phyloP scores from a whole-genome alignment of 1,140 invertebrate genomes.

The Conus ventricosus region DNA sequence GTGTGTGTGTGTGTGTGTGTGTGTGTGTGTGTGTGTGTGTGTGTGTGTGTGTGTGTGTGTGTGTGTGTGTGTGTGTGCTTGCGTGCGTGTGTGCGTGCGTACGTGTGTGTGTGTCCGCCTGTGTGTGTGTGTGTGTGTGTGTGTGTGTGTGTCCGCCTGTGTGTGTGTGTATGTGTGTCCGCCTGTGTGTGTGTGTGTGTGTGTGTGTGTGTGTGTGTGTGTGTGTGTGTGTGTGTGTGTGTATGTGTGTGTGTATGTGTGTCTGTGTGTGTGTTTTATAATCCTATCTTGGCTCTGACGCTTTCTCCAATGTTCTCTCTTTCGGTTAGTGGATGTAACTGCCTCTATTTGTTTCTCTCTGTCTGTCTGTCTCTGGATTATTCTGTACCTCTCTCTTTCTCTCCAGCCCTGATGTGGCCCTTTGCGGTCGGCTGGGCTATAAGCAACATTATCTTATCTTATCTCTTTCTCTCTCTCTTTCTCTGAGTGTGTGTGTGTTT shows the following conservation, averaged over 20 bases:
- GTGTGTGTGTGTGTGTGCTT: conserved; percentile 8
- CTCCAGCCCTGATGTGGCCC: no score
- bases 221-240: neutral
- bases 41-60: conserved; percentile 17
- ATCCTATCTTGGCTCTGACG: neutral
- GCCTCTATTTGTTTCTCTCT: neutral
- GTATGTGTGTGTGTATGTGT: neutral
- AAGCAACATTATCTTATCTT: no score
- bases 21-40: neutral
- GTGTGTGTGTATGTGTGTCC: no score
- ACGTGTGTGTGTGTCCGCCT: neutral
- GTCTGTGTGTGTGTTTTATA: neutral
- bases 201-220: neutral
- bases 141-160: no score
- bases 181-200: neutral
- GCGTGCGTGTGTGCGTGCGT: neutral
- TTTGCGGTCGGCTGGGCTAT: no score
- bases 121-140: no score
- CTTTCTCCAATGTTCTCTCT: neutral
- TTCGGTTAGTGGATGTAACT: no score
- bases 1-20: neutral
- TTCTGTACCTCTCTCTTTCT: neutral
- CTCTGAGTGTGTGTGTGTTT: neutral
- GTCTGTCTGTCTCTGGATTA: neutral
- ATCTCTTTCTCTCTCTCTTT: neutral